phyloP scores from a whole-genome alignment of 2,888 invertebrate genomes.

The Aleiodes testaceus region DNA sequence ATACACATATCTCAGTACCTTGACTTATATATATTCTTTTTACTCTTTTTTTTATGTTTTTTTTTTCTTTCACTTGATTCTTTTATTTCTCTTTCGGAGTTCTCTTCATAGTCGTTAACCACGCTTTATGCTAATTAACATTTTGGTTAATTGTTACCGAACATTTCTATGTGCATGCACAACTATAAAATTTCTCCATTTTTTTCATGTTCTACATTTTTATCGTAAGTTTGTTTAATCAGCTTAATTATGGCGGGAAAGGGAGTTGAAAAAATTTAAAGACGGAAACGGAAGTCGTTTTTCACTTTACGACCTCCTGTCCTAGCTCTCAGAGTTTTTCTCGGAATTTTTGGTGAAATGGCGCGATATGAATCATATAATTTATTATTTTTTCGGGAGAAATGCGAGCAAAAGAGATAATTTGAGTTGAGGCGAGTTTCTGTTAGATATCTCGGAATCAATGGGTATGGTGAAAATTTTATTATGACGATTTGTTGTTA shows the following conservation, averaged over 20 bases:
- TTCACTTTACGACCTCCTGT: neutral
- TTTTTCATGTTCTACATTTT: neutral
- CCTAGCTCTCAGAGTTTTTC: neutral
- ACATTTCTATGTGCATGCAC: slow-evolving; percentile 6
- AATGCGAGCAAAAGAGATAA: neutral
- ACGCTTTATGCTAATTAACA: slow-evolving; percentile 50
- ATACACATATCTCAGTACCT: slow-evolving; percentile 30
- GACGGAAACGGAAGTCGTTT: slow-evolving; percentile 15
- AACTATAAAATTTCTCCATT: neutral
- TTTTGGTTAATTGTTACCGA: slow-evolving; percentile 53
- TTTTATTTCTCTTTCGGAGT: slow-evolving; percentile 47
- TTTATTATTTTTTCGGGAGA: too few relatives aligned
- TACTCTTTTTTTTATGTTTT: slow-evolving; percentile 37
- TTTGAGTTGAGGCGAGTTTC: neutral
- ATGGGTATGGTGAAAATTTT: neutral
- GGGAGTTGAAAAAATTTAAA: neutral
- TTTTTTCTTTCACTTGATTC: slow-evolving; percentile 48
- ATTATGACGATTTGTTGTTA: too few relatives aligned
- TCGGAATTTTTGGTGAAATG: too few relatives aligned
- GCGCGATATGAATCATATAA: too few relatives aligned
- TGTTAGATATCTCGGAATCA: neutral
- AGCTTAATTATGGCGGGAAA: slow-evolving; percentile 45
- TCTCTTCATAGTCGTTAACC: slow-evolving; percentile 48
- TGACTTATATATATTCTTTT: slow-evolving; percentile 37
- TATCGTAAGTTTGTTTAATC: slow-evolving; percentile 39